Base-by-base conservation (phyloP, 2,888 invertebrate genomes). In the Drosophila suboccidentalis region DNA sequence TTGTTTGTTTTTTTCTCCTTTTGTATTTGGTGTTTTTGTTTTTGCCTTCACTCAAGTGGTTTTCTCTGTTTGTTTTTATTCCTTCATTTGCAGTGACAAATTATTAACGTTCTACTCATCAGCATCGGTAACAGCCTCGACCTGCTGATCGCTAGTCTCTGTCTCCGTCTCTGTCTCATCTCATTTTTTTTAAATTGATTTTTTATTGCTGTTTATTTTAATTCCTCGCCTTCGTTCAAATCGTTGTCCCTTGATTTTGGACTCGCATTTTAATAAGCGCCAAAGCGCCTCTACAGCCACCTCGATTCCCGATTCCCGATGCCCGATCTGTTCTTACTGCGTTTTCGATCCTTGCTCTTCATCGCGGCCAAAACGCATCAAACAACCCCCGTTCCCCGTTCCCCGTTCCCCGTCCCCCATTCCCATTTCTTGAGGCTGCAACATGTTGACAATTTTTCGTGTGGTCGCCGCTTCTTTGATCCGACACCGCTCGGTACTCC, bases 51-150 rank as follows among this genome's bases (percentile, higher is more conserved):
- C 85, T 90, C 88, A 86, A 89, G 90, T 90, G 89, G 87, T 87
- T 86, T 87, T 87, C 86, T 86, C 86, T 87, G 90, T 87, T 87
- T 87, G 86, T 87, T 87, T 87, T 87, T 88, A 81, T 88, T 89
- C 90, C 83, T 89, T 79, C 76, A 75, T 82, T 82, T 88, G 79
- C 78, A 82, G 89, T 91, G 92, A 91, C 92, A 92, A 92, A 91
- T 92, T 91, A 92, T 90, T 91, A 91, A 91, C 88, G 91, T 89
- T 89, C 84, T 75, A 74, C 83, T 62, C 76, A 73, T 47, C 64
- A 59, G 69, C 72, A 46, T 47, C 50, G 32, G 55, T 32, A 55
- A 34, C 19, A 43, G 29, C 38, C 34, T 34, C 59, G 61, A 59
- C 60, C 61, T 41, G 58, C 43, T 58, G 71, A 49, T 62, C 66